Base-by-base conservation (phyloP, 2,888 invertebrate genomes). In the Drosophila meridionalis region DNA sequence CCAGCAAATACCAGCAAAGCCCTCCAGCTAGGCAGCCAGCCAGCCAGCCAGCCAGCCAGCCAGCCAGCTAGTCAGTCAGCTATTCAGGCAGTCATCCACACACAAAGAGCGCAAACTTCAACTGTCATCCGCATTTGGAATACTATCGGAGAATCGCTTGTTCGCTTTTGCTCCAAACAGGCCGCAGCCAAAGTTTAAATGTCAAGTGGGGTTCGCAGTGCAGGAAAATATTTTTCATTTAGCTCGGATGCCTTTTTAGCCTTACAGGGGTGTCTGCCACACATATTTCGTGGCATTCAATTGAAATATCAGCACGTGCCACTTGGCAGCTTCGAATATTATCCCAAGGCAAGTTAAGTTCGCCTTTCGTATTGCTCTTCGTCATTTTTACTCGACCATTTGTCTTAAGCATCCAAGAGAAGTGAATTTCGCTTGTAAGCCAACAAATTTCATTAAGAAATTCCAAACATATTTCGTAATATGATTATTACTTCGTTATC, bases 231-330 rank as follows among this genome's bases (percentile, higher is more conserved):
- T 80, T 80, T 80, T 73, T 73, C 76, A 78, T 73, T 78, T 69
- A 70, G 67, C 64, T 70, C 28, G 30, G 34, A 26, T 64, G 59
- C 56, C 53, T 55, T 48, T 40, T 20, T 52, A 32, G 48, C 30
- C 30, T 20, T 20, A 47, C 7, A 36, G 63, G 47, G 53, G 55
- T 68, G 69, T 50, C 72, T 69, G 80, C 68, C 38, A 55, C 70
- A 78, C 84, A 86, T 84, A 84, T 84, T 87, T 87, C 67, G 70
- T 62, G 78, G 72, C 76, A 81, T 86, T 87, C 86, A 86, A 87
- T 89, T 83, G 82, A 83, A 87, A 87, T 87, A 87, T 89, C 86
- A 85, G 80, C 87, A 87, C 89, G 87, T 87, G 81, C 75, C 73
- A 57, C 69, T 73, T 69, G 70, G 56, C 75, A 45, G 64, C 78